These are phyloP conservation scores for Psix sp. DNA, from an alignment of 1,140 invertebrate genomes.

Conservation along the genomic window DNA sequence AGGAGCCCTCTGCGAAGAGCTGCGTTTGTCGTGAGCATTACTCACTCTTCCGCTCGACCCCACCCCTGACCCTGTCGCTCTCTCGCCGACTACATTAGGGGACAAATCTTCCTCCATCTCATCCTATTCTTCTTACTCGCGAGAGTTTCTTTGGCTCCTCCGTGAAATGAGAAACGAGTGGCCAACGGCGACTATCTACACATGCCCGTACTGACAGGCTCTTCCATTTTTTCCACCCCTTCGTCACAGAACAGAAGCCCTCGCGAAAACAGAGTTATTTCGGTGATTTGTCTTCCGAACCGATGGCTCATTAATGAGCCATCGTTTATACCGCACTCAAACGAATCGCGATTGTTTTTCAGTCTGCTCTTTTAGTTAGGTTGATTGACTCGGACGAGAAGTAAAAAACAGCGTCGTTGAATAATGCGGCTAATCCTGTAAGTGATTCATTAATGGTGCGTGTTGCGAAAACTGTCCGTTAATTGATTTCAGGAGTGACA, in stretches of 20 bases:
- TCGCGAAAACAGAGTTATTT: conserved; percentile 45
- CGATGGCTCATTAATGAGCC: conserved; percentile 33
- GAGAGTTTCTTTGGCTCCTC: conserved; percentile 4
- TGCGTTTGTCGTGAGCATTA: conserved; percentile 78
- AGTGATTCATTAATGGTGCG: no score
- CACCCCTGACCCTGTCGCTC: conserved; percentile 63
- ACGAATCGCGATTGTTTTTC: neutral
- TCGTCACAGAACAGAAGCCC: conserved; percentile 26
- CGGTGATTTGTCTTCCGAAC: conserved; percentile 44
- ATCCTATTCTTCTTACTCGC: conserved; percentile 25
- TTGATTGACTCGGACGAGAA: no score
- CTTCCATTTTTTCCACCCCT: conserved; percentile 44
- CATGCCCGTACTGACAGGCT: conserved; percentile 34
- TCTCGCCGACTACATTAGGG: conserved; percentile 75
- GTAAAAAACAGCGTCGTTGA: no score
- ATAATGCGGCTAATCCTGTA: no score
- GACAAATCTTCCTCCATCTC: conserved; percentile 71
- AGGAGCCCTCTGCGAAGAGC: conserved; percentile 63
- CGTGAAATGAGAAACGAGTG: conserved; percentile 19
- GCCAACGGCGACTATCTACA: conserved; percentile 35
- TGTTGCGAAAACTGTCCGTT: conserved; percentile 21
- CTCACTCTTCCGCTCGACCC: conserved; percentile 73
- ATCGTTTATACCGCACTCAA: neutral
- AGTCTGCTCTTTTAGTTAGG: neutral
- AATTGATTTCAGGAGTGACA: conserved; percentile 26